phyloP scores from a whole-genome alignment of 2,888 invertebrate species.

The Noctua pronuba region DNA sequence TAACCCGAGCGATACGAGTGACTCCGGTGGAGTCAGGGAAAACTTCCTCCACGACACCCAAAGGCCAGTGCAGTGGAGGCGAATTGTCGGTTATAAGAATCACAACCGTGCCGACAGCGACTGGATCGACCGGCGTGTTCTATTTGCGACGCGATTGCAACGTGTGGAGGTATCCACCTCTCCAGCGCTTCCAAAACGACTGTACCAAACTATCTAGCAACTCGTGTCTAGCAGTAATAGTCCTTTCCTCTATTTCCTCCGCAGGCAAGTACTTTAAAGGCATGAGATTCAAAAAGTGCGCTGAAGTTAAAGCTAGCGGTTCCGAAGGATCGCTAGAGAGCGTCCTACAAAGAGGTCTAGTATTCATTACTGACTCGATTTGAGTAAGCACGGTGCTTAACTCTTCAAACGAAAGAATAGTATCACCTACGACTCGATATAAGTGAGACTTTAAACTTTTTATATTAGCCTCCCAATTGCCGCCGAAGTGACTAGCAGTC shows the following conservation, averaged over 20 bases:
- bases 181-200: no score
- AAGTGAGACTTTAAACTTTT: neutral
- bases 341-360: conserved; percentile 10
- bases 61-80: no score
- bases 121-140: no score
- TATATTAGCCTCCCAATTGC: conserved; percentile 25
- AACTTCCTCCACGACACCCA: no score
- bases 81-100: no score
- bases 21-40: no score
- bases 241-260: neutral
- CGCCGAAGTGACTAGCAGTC: conserved; percentile 25
- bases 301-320: conserved; percentile 39
- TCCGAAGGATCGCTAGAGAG: neutral
- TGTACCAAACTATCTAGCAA: no score
- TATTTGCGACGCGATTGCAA: no score
- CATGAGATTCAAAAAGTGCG: conserved; percentile 43
- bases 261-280: conserved; percentile 43
- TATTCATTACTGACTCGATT: no score
- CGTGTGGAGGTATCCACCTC: no score
- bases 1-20: no score
- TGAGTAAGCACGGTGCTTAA: conserved; percentile 8
- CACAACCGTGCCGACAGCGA: no score
- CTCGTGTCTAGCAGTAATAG: neutral
- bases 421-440: conserved; percentile 15
- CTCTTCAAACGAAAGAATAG: conserved; percentile 19